A percentile compares a stretch with the other conserved stretches of the same genome.
Evolutionary conservation across 2,113 vertebrate species (phyloP).

Genomic region (Pedetes capensis): DNA sequence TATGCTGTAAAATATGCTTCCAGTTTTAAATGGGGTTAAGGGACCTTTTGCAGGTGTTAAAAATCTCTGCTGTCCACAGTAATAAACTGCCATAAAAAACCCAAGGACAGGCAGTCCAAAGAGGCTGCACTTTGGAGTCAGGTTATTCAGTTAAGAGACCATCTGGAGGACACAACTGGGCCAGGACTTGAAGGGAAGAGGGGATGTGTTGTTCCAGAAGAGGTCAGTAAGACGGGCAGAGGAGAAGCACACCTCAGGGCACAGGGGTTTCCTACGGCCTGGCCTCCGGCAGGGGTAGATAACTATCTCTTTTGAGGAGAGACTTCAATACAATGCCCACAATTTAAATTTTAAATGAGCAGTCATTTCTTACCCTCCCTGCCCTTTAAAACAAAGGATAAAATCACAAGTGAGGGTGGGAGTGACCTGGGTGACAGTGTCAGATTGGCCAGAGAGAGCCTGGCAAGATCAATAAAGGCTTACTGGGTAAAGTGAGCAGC

Average conservation of each 20-base stretch:
- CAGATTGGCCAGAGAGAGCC: too few relatives aligned
- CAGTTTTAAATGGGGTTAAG: background rate
- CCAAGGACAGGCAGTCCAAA: background rate
- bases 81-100: background rate
- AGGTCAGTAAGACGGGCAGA: background rate
- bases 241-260: background rate
- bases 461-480: too few relatives aligned
- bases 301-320: too few relatives aligned
- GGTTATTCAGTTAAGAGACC: background rate
- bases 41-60: background rate
- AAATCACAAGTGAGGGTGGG: too few relatives aligned
- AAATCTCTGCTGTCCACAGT: background rate
- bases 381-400: too few relatives aligned
- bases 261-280: background rate
- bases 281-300: too few relatives aligned
- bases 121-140: background rate
- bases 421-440: too few relatives aligned
- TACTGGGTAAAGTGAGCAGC: background rate
- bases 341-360: background rate
- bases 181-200: background rate
- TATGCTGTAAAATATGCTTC: background rate
- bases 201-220: background rate
- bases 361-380: too few relatives aligned
- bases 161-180: background rate
- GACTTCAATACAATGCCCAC: too few relatives aligned